These are phyloP conservation scores for Nipponacmea schrenckii DNA, from an alignment of 2,888 invertebrate species.

Conservation along the genomic window DNA sequence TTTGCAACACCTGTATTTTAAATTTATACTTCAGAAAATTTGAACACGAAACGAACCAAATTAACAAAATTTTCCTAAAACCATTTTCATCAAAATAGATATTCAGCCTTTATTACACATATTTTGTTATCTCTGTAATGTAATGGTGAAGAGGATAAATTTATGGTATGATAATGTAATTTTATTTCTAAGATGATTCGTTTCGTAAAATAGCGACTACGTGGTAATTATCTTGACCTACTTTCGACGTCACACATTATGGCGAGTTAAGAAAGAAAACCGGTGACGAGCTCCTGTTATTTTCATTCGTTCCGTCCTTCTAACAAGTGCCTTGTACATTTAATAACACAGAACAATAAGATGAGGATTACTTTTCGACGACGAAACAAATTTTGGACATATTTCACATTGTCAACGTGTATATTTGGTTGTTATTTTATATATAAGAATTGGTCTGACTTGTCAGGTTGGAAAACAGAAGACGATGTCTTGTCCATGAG, in stretches of 20 bases:
- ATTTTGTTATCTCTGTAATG: too few species aligned
- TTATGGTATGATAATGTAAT: neutral
- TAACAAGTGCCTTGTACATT: too few species aligned
- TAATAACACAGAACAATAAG: neutral
- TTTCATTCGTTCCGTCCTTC: neutral
- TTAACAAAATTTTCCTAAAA: neutral
- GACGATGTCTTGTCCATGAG: constrained; percentile 8
- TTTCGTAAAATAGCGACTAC: neutral
- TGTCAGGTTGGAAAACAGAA: constrained; percentile 1
- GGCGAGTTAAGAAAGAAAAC: neutral
- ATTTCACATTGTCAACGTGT: neutral
- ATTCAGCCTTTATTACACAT: neutral
- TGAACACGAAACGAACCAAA: neutral
- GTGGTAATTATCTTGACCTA: neutral
- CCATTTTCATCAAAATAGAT: neutral
- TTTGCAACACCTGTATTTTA: neutral
- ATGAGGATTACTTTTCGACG: neutral
- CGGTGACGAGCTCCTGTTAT: neutral
- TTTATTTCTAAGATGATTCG: neutral
- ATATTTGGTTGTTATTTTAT: neutral
- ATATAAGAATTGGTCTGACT: neutral
- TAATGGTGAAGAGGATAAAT: neutral
- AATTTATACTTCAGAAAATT: neutral
- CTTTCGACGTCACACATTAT: neutral
- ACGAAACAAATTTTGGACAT: neutral